Evolutionary conservation across 2,888 invertebrate species (phyloP).

Genomic region (Leptopilina myrica): DNA sequence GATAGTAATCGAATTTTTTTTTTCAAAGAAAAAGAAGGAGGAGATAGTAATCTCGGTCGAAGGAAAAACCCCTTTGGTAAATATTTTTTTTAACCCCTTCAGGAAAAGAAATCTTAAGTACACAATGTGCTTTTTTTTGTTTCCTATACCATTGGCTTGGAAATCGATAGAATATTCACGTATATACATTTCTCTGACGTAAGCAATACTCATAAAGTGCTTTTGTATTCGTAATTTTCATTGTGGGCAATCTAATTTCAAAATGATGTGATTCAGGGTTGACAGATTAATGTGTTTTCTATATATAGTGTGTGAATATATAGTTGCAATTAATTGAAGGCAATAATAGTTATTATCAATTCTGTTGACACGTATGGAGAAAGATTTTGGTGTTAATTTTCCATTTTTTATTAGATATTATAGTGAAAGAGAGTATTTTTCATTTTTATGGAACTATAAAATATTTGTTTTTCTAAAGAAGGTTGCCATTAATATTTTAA

Average conservation of each 20-base stretch:
- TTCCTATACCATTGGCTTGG: neutral
- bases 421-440: neutral
- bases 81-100: neutral
- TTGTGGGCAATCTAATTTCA: neutral
- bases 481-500: neutral
- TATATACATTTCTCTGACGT: neutral
- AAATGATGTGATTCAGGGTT: neutral
- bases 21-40: neutral
- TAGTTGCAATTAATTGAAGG: neutral
- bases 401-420: neutral
- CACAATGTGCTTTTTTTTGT: neutral
- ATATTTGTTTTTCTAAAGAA: neutral
- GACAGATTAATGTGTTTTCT: neutral
- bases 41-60: neutral
- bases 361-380: neutral
- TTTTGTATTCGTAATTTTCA: slow-evolving; percentile 12
- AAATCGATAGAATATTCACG: slow-evolving; percentile 19
- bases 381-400: neutral
- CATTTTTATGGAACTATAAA: neutral
- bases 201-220: slow-evolving; percentile 1
- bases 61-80: neutral
- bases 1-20: neutral
- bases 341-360: neutral
- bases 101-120: neutral
- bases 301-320: neutral